These are phyloP conservation scores for Quadroppia sp. DNA, from an alignment of 2,888 invertebrate genomes.

Conservation along the genomic window DNA sequence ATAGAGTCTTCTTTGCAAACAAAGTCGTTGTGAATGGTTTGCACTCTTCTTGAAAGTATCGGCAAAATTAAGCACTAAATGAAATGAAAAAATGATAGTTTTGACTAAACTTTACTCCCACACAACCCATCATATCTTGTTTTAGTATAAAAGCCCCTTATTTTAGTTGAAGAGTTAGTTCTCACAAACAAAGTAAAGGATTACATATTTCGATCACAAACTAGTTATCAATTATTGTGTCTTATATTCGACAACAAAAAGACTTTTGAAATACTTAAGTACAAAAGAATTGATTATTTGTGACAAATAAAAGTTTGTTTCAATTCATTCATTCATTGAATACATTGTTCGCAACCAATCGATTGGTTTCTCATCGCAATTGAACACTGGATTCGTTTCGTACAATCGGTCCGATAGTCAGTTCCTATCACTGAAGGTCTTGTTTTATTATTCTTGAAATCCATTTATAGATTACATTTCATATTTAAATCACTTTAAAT, in stretches of 20 bases:
- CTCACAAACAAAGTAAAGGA: not conserved
- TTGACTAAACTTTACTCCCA: conserved; percentile 1
- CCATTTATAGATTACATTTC: not conserved
- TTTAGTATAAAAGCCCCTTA: not conserved
- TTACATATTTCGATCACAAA: not conserved
- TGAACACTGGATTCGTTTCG: not conserved
- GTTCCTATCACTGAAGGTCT: not conserved
- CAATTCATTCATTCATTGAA: conserved; percentile 24
- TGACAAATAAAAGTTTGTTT: too few relatives aligned
- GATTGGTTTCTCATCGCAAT: conserved; percentile 12
- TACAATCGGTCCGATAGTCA: not conserved
- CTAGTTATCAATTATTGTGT: not conserved
- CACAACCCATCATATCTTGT: not conserved
- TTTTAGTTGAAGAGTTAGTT: not conserved
- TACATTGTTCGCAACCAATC: conserved; percentile 10
- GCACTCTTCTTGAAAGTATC: not conserved
- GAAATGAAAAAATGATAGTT: not conserved
- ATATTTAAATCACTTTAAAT: not conserved
- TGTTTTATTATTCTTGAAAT: not conserved
- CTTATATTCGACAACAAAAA: too few relatives aligned
- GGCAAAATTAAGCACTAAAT: not conserved
- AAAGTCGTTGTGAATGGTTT: not conserved
- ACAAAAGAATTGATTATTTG: not conserved
- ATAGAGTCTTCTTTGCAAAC: not conserved
- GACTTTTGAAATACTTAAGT: not conserved